These are phyloP conservation scores for Cheirogaleus major DNA, from an alignment of 2,797 vertebrate genomes.

Conservation along the genomic window DNA sequence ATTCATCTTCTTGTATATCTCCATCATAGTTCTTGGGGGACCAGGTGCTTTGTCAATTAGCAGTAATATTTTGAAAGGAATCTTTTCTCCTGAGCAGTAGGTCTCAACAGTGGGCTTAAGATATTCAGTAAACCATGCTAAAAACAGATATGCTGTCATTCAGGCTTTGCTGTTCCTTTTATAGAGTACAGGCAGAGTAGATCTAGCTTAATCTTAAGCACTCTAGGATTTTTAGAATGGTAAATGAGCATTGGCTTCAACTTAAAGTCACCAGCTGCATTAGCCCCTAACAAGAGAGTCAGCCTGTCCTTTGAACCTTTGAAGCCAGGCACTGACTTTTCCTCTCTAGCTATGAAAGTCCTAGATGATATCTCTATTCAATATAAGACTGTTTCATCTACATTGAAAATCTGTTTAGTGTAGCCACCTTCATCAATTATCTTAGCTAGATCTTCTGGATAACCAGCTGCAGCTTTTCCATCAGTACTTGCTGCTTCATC, in stretches of 20 bases:
- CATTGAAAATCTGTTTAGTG: neutral
- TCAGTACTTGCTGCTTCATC: neutral
- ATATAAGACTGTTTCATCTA: neutral
- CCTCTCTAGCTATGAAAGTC: neutral
- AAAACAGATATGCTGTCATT: neutral
- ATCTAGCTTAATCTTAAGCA: neutral
- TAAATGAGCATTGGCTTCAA: neutral
- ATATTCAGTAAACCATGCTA: neutral
- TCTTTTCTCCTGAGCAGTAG: neutral
- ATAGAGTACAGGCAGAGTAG: neutral
- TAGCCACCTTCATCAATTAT: neutral
- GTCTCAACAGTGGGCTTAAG: neutral
- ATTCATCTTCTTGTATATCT: neutral
- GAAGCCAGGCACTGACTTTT: neutral
- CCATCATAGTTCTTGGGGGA: neutral
- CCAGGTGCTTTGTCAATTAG: neutral
- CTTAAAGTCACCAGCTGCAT: neutral
- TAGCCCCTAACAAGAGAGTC: neutral
- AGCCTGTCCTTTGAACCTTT: neutral
- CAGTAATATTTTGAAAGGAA: neutral
- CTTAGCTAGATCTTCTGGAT: neutral
- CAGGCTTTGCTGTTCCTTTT: neutral
- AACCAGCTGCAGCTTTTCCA: neutral
- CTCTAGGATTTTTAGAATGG: neutral
- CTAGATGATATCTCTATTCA: neutral